Conservation (phyloP, 2,797 vertebrate genomes). For the Eidolon dupreanum region DNA sequence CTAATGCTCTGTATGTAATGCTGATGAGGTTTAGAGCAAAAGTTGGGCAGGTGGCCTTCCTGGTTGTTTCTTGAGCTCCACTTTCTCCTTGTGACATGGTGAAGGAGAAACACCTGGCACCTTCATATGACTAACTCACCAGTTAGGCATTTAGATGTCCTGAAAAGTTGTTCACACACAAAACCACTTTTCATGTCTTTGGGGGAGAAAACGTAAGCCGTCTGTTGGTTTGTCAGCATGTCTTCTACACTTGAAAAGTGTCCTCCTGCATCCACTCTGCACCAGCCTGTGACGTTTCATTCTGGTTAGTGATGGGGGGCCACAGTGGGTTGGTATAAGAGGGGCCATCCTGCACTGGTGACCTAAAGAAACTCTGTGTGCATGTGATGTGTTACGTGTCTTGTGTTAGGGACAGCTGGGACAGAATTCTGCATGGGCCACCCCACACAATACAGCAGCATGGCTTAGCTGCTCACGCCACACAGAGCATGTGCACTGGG, state of each 20-base stretch:
- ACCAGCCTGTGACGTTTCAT: accelerated
- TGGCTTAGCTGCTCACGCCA: not conserved
- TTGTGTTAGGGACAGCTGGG: not conserved
- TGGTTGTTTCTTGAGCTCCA: not conserved
- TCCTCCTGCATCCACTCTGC: accelerated
- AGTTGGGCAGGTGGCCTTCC: not conserved
- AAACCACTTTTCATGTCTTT: not conserved
- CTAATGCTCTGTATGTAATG: not conserved
- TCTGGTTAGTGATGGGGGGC: not conserved
- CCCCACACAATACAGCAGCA: accelerated
- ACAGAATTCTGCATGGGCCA: not conserved
- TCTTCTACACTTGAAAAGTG: too few relatives aligned
- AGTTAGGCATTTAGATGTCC: not conserved
- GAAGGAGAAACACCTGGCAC: not conserved
- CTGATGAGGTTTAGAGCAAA: too few relatives aligned
- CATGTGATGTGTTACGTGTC: accelerated
- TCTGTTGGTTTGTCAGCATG: not conserved
- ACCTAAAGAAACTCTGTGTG: not conserved
- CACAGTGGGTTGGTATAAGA: too few relatives aligned
- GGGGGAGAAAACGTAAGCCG: not conserved
- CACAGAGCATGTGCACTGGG: not conserved
- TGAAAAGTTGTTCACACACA: not conserved
- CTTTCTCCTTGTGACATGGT: not conserved
- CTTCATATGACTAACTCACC: too few relatives aligned
- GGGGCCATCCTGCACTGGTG: not conserved